Conservation (phyloP, 2,113 vertebrate genomes). For the Pseudorasbora parva region DNA sequence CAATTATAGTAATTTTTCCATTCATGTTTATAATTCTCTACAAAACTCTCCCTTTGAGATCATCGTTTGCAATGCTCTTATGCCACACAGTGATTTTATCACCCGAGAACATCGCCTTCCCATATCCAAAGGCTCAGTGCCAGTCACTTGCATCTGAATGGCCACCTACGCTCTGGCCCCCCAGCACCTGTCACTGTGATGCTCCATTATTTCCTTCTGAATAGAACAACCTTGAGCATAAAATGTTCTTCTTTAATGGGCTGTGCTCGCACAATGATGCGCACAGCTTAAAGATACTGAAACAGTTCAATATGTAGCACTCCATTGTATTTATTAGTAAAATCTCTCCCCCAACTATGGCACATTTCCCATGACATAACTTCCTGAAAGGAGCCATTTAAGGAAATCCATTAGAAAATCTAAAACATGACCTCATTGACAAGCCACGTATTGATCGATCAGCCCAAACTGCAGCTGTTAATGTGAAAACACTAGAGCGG, state of each 20-base stretch:
- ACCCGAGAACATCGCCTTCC: conserved; percentile 39
- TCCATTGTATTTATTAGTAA: not conserved
- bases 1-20: not conserved
- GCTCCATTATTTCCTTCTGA: conserved; percentile 48
- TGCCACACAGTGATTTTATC: conserved; percentile 29
- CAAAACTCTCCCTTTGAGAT: not conserved
- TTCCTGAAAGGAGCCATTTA: not conserved
- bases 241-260: conserved; percentile 33
- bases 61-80: not conserved
- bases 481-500: not conserved
- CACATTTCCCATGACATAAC: not conserved
- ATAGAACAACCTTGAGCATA: conserved; percentile 46
- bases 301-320: not conserved
- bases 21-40: not conserved
- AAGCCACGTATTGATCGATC: conserved; percentile 12
- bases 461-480: not conserved
- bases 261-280: not conserved
- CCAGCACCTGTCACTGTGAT: conserved; percentile 42
- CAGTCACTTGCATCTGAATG: conserved; percentile 52
- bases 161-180: conserved; percentile 53
- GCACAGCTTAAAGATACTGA: not conserved
- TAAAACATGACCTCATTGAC: not conserved
- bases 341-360: not conserved
- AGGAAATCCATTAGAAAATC: not conserved
- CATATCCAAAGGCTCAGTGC: conserved; percentile 47